Evolutionary conservation across 2,797 vertebrate genomes (phyloP).

Genomic region (Hypotaenidia okinawae): DNA sequence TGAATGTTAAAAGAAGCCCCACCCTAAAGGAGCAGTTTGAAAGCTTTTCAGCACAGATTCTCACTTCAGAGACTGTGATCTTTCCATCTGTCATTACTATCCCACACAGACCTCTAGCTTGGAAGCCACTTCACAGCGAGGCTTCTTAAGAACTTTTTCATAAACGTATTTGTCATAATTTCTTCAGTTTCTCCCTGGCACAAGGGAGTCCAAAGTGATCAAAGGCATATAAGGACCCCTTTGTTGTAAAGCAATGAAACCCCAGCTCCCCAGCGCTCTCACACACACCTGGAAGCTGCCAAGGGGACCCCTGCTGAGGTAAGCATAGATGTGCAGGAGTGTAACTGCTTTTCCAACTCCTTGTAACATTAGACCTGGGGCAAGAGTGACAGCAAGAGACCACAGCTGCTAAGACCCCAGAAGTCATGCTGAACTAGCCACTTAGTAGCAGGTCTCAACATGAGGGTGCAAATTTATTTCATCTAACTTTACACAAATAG

Average conservation of each 20-base stretch:
- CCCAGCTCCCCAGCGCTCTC: background rate
- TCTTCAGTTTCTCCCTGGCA: background rate
- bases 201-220: background rate
- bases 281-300: background rate
- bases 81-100: slow-evolving; percentile 29
- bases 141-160: slow-evolving; percentile 22
- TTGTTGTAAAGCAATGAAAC: background rate
- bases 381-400: background rate
- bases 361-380: background rate
- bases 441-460: background rate
- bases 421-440: background rate
- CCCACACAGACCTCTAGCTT: slow-evolving; percentile 20
- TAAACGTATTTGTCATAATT: background rate
- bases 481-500: background rate
- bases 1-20: background rate
- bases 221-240: background rate
- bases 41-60: slow-evolving; percentile 30
- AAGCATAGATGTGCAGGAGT: background rate
- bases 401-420: background rate
- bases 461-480: rapidly evolving
- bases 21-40: background rate
- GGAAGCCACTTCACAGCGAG: slow-evolving; percentile 8
- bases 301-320: background rate
- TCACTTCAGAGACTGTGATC: slow-evolving; percentile 8
- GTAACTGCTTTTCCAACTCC: background rate